Conservation (phyloP, 2,888 invertebrate genomes). For the Spilarctia lutea region DNA sequence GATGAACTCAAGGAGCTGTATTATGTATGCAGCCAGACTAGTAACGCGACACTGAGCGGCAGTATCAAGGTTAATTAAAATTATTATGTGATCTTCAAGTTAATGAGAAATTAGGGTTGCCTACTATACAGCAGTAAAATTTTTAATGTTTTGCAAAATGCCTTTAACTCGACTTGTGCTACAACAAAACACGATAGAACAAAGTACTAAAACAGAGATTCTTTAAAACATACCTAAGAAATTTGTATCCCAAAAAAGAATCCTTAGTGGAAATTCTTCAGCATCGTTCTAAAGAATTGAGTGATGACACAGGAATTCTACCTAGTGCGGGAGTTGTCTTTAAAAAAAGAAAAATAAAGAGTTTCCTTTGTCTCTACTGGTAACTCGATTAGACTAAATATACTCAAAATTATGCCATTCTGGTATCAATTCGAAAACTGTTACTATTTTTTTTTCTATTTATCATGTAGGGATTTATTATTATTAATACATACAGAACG, state of each 20-base stretch:
- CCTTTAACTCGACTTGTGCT: neutral
- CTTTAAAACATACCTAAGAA: neutral
- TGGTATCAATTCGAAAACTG: too few species aligned
- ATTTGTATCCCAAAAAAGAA: neutral
- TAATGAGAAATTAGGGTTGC: constrained; percentile 3
- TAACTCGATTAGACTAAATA: too few species aligned
- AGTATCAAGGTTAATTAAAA: constrained; percentile 11
- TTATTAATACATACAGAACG: too few species aligned
- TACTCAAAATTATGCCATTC: too few species aligned
- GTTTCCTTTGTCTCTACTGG: neutral
- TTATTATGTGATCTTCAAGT: constrained; percentile 1
- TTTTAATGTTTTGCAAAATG: neutral
- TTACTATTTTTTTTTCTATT: too few species aligned
- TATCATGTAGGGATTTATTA: too few species aligned
- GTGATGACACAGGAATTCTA: too few species aligned
- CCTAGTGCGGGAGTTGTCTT: too few species aligned
- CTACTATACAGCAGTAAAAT: constrained; percentile 8
- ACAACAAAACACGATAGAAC: neutral
- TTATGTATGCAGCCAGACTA: constrained; percentile 7
- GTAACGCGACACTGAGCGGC: constrained; percentile 5
- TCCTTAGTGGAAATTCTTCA: neutral
- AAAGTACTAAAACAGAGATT: neutral
- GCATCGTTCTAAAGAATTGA: neutral
- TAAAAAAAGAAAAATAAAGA: too few species aligned
- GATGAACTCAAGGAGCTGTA: constrained; percentile 4